A percentile compares a stretch with the other conserved stretches of the same genome.
phyloP scores from a whole-genome alignment of 23 tunicate genomes.

The Trididemnum miniatum region DNA sequence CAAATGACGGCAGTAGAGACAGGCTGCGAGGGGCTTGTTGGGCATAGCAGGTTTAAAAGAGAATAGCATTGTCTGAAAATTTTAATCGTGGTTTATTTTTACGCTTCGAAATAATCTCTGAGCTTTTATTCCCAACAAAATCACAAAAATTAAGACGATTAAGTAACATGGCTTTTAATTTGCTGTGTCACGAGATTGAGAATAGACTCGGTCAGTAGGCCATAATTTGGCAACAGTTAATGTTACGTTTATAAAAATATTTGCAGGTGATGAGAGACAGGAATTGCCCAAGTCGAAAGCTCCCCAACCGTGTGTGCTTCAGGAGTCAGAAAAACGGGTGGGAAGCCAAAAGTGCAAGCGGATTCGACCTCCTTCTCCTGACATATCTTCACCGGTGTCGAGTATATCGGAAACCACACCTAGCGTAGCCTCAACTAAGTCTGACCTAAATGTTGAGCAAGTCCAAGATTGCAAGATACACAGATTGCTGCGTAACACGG shows the following conservation, averaged over 20 bases:
- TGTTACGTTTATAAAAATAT: no score
- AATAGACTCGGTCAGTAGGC: no score
- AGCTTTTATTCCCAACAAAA: no score
- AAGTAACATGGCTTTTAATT: background rate
- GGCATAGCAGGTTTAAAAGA: no score
- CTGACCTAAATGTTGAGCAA: background rate
- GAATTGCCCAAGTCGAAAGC: background rate
- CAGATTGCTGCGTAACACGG: background rate
- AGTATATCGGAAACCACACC: background rate
- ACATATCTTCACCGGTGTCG: constrained; percentile 43
- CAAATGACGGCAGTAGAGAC: no score
- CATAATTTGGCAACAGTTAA: no score
- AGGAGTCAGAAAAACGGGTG: background rate
- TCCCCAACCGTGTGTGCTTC: background rate
- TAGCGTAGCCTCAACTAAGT: background rate
- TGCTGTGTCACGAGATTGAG: background rate
- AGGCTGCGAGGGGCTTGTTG: no score
- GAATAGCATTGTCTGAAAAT: no score
- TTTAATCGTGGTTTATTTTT: no score
- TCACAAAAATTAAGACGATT: background rate
- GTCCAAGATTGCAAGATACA: constrained; percentile 7
- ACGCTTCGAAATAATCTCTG: no score
- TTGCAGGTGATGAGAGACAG: background rate
- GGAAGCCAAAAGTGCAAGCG: background rate
- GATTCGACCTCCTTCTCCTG: constrained; percentile 40